phyloP scores from a whole-genome alignment of 1,140 invertebrate genomes.

The Sycophila sp. region DNA sequence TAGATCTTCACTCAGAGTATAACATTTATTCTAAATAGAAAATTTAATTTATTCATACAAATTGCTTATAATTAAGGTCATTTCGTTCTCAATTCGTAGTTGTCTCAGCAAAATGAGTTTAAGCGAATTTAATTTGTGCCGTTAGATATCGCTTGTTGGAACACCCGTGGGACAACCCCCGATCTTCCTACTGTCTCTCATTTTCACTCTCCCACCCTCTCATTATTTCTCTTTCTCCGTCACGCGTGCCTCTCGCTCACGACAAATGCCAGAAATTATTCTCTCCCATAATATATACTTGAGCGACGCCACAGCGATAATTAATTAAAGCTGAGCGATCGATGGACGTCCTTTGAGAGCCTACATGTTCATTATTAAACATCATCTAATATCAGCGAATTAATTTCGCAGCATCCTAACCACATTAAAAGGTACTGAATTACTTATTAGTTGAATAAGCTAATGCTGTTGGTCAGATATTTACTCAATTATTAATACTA shows the following conservation, averaged over 20 bases:
- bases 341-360: conserved; percentile 48
- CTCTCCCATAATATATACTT: not conserved
- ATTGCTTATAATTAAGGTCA: too few relatives aligned
- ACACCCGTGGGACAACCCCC: not conserved
- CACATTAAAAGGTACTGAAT: too few relatives aligned
- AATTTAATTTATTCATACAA: too few relatives aligned
- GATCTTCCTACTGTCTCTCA: not conserved
- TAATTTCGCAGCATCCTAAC: conserved; percentile 41
- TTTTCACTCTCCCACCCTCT: not conserved
- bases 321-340: conserved; percentile 54
- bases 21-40: too few relatives aligned
- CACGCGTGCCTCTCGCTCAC: conserved; percentile 1
- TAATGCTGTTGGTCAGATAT: too few relatives aligned
- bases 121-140: conserved; percentile 10
- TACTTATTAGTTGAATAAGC: too few relatives aligned
- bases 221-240: not conserved
- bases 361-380: conserved; percentile 56
- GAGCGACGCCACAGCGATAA: conserved; percentile 36
- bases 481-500: too few relatives aligned
- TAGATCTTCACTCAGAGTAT: too few relatives aligned
- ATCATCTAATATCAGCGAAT: conserved; percentile 43
- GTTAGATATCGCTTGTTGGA: not conserved
- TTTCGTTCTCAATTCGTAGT: too few relatives aligned
- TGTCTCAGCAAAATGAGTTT: conserved; percentile 15
- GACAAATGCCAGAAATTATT: conserved; percentile 35